Percentiles rank a stretch among this genome's conserved stretches.
These are phyloP conservation scores for Sciurus carolinensis DNA, from an alignment of 2,797 vertebrate genomes.

Conservation along the genomic window DNA sequence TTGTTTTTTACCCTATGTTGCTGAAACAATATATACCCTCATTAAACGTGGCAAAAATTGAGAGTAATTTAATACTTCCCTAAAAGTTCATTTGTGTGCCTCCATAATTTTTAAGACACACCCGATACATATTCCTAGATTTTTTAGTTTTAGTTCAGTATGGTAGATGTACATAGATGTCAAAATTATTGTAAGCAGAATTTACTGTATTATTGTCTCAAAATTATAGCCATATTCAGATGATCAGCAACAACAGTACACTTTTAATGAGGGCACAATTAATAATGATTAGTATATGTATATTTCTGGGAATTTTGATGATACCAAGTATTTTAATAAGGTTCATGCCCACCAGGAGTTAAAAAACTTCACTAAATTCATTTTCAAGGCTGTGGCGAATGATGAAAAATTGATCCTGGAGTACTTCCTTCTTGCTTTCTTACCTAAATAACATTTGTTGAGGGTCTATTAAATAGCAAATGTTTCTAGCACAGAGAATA, in stretches of 20 bases:
- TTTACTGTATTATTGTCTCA: not conserved
- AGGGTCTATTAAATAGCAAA: not conserved
- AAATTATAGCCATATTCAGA: conserved; percentile 30
- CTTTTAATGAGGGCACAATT: not conserved
- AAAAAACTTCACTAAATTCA: conserved; percentile 45
- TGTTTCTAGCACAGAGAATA: not conserved
- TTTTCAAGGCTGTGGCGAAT: not conserved
- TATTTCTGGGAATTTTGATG: not conserved
- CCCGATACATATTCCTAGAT: not conserved
- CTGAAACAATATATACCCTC: not conserved
- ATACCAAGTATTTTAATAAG: not conserved
- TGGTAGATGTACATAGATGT: not conserved
- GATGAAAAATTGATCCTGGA: not conserved
- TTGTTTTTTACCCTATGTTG: not conserved
- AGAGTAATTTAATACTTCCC: not conserved
- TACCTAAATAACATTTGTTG: not conserved
- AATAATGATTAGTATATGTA: not conserved
- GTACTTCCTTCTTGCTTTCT: not conserved
- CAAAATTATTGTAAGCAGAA: conserved; percentile 20
- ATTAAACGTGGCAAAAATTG: not conserved
- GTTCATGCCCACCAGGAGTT: not conserved
- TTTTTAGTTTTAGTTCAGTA: not conserved
- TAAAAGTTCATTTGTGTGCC: not conserved
- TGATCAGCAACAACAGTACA: not conserved
- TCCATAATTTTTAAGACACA: not conserved